Percentiles rank a stretch among this genome's conserved stretches.
Conservation (phyloP, 2,113 vertebrate genomes). For the Dipodomys ordii region DNA sequence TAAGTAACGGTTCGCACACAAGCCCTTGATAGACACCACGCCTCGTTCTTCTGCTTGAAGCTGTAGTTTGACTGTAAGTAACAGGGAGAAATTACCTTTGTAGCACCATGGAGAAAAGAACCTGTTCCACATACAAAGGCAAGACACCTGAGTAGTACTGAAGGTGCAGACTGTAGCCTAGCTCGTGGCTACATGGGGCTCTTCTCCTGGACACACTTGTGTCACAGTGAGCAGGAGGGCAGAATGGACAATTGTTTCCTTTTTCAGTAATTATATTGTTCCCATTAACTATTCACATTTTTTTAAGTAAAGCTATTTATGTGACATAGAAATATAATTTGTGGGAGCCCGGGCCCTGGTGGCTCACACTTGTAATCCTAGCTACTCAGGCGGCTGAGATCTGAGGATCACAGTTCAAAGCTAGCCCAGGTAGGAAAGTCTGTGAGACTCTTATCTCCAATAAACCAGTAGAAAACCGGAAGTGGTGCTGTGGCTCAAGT, state of each 20-base stretch:
- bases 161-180: no score
- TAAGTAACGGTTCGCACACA: slow-evolving; percentile 95
- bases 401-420: no score
- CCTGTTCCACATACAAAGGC: not conserved
- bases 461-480: no score
- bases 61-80: slow-evolving; percentile 93
- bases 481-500: no score
- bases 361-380: no score
- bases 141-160: not conserved
- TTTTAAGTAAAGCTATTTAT: not conserved
- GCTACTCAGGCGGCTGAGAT: no score
- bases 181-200: no score
- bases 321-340: not conserved
- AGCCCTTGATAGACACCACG: slow-evolving; percentile 96
- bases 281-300: not conserved
- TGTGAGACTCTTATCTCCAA: no score
- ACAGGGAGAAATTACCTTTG: slow-evolving; percentile 22
- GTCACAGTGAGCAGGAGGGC: not conserved
- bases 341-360: not conserved
- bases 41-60: slow-evolving; percentile 96
- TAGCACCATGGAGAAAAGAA: not conserved
- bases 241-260: not conserved
- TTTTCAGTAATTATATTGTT: not conserved
- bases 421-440: no score
- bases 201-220: no score